Conservation (phyloP, 2,888 invertebrate genomes). For the Heteromyza rotundicornis region DNA sequence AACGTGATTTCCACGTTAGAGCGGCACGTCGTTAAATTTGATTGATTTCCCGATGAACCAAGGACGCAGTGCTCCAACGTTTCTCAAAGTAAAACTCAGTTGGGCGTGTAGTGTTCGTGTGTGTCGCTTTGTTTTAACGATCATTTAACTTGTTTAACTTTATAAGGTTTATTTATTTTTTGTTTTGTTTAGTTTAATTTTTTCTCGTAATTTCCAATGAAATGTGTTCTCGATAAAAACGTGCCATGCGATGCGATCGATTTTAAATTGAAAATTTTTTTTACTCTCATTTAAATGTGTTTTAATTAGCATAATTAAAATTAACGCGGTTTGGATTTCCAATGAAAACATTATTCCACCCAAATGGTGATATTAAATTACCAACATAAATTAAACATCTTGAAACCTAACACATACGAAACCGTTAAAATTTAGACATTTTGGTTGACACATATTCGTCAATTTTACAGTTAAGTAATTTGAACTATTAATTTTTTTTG, state of each 20-base stretch:
- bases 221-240: constrained; percentile 56
- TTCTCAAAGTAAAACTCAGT: too few species aligned
- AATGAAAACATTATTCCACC: neutral
- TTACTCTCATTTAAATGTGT: constrained; percentile 56
- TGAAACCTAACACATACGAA: constrained; percentile 16
- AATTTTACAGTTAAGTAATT: neutral
- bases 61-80: neutral
- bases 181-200: neutral
- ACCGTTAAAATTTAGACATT: too few species aligned
- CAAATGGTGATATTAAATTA: neutral
- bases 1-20: constrained; percentile 21
- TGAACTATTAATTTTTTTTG: too few species aligned
- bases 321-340: constrained; percentile 32
- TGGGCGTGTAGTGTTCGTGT: too few species aligned
- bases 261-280: constrained; percentile 57
- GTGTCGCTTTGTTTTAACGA: neutral
- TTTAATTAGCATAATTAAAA: constrained; percentile 60
- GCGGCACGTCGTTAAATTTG: constrained; percentile 45
- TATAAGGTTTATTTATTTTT: constrained; percentile 25
- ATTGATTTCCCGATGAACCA: constrained; percentile 41
- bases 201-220: constrained; percentile 43
- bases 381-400: constrained; percentile 19
- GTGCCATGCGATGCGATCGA: constrained; percentile 56
- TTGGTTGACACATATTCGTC: neutral
- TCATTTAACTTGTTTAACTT: constrained; percentile 28